Evolutionary conservation across 2,797 vertebrate species (phyloP).

Genomic region (Clarias fuscus): DNA sequence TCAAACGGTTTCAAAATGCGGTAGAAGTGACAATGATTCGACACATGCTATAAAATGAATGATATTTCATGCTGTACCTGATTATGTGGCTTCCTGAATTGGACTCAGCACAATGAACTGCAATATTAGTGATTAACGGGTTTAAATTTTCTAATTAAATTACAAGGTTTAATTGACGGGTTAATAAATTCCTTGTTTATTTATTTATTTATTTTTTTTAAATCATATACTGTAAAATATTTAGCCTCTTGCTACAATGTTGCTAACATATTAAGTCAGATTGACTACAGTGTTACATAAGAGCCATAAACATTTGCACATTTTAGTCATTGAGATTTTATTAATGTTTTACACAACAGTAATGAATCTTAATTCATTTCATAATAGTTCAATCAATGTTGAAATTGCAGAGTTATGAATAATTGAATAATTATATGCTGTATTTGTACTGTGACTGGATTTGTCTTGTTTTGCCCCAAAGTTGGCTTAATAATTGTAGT

Average conservation of each 20-base stretch:
- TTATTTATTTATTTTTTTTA: no score
- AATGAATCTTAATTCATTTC: background rate
- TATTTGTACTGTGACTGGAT: background rate
- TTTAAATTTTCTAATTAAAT: background rate
- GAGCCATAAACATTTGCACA: background rate
- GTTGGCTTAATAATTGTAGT: background rate
- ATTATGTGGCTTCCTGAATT: background rate
- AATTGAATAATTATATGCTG: background rate
- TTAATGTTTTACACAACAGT: background rate
- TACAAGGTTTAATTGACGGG: background rate
- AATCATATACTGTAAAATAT: background rate
- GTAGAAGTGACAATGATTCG: background rate
- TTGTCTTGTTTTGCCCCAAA: background rate
- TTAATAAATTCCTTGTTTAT: background rate
- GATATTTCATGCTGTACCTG: background rate
- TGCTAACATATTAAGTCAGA: background rate
- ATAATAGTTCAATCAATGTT: background rate
- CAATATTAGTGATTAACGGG: background rate
- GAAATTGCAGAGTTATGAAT: background rate
- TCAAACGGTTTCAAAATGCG: background rate
- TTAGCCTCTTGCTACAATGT: background rate
- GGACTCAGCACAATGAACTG: background rate
- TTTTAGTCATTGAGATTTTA: background rate
- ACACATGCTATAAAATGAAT: background rate
- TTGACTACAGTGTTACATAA: background rate